Evolutionary conservation across 2,797 vertebrate species (phyloP).

Genomic region (Rhadinocentrus ornatus): DNA sequence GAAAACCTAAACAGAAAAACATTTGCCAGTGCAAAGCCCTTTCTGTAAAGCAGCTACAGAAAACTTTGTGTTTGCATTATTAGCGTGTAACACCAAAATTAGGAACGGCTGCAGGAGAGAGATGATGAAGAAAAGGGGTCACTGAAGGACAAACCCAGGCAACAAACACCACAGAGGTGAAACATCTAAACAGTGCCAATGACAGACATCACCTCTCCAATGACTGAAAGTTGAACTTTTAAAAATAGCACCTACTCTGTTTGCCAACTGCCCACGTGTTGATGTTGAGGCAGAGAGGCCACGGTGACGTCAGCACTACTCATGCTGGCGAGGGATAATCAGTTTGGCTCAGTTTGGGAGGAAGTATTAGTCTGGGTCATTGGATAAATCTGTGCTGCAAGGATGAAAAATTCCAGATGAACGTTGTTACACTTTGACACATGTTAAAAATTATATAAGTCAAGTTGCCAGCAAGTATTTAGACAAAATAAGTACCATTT

Average conservation of each 20-base stretch:
- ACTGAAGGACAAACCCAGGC: neutral
- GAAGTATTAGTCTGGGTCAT: constrained; percentile 41
- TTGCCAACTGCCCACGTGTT: constrained; percentile 18
- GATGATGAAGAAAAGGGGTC: neutral
- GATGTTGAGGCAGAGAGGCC: constrained; percentile 35
- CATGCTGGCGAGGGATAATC: constrained; percentile 31
- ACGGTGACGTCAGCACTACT: constrained; percentile 28
- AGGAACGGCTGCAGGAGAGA: too few species aligned
- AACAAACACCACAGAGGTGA: neutral
- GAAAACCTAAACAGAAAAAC: constrained; percentile 15
- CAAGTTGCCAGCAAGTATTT: neutral
- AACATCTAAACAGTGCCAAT: neutral
- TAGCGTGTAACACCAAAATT: too few species aligned
- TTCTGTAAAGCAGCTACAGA: neutral
- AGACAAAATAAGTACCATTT: neutral
- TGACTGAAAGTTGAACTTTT: constrained; percentile 25
- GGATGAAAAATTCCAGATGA: constrained; percentile 29
- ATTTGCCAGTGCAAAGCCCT: neutral
- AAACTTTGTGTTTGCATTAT: neutral
- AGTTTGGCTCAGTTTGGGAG: constrained; percentile 42
- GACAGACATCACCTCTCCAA: constrained; percentile 10
- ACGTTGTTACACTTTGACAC: neutral
- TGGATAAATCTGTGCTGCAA: constrained; percentile 38
- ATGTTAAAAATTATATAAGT: constrained; percentile 2
- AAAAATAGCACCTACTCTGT: constrained; percentile 30